Base-by-base conservation (phyloP, 2,797 vertebrate species). In the Enteromius treurensis region DNA sequence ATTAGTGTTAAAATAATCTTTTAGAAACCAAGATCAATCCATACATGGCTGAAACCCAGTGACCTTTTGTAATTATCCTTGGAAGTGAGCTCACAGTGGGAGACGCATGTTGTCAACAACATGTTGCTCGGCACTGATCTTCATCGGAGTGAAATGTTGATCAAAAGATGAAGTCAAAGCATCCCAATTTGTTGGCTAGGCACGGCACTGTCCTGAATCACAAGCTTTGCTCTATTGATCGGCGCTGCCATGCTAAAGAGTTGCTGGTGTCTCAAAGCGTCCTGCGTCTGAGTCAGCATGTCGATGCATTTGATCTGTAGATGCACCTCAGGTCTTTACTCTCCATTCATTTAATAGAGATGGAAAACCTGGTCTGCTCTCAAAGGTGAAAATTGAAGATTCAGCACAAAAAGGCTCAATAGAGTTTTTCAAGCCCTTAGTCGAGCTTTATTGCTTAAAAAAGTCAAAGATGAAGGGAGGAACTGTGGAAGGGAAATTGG, bases 221-320 rank as follows among this genome's bases (percentile, higher is more conserved):
- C 58, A 77, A 62, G 68, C 73, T 77, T 62, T 78, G 60, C 67
- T 83, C 55, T 83, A 89, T 89, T 79, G 87, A 89, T 89, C 69
- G 74, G 11, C 32, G 53, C 77, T 86, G 77, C n/a, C 29, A 42
- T 83, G 80, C 84, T 84, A 87, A 89, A 81, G 84, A 85, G 84
- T 71, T 80, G 69, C 68, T 32, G 69, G 32, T 19, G 47, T 84
- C 80, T 80, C 37, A 13, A 65, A 87, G 86, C 69, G 13, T 79
- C 68, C 73, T 51, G 55, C 34, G 53, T 47, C 82, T 87, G 87
- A 89, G 82, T 89, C 88, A 89, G 88, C 88, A 87, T 45, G 80
- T 88, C 86, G 71, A 87, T 89, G 86, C 64, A 40, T 82, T 86
- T 89, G 82, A 89, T 89, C 86, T 87, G 73, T 78, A 51, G 68